Percentiles rank a stretch among this genome's conserved stretches.
Evolutionary conservation across 2,888 invertebrate genomes (phyloP).

Genomic region (Erynnis tages): DNA sequence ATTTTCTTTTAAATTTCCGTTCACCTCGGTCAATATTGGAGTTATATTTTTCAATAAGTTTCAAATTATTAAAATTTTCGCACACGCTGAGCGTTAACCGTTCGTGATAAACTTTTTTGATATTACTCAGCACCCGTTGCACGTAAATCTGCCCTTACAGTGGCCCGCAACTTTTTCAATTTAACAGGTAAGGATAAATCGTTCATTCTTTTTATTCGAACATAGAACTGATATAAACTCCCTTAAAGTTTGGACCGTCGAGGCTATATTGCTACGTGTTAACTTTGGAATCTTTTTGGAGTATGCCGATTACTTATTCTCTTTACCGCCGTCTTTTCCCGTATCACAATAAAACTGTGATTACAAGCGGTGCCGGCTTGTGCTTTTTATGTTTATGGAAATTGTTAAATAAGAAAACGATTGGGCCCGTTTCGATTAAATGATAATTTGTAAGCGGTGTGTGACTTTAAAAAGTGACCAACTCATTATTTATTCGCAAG

Average conservation of each 20-base stretch:
- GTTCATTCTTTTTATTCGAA: constrained; percentile 80
- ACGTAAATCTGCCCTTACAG: constrained; percentile 77
- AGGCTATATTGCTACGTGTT: constrained; percentile 21
- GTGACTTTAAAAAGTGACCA: neutral
- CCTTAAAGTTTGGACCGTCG: constrained; percentile 54
- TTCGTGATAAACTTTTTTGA: constrained; percentile 76
- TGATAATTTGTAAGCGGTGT: constrained; percentile 3
- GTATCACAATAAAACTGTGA: constrained; percentile 18
- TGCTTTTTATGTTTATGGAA: constrained; percentile 15
- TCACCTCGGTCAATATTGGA: constrained; percentile 25
- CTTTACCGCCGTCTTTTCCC: neutral
- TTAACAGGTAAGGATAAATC: constrained; percentile 81
- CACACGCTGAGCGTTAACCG: constrained; percentile 40
- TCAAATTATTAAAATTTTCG: constrained; percentile 65
- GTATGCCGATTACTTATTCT: neutral
- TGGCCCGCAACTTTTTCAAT: constrained; percentile 80
- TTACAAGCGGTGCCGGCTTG: constrained; percentile 14
- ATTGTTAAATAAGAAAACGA: constrained; percentile 11
- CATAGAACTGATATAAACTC: constrained; percentile 78
- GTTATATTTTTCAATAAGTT: constrained; percentile 54
- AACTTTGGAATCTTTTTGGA: constrained; percentile 20
- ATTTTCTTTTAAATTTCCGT: constrained; percentile 32
- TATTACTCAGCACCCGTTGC: constrained; percentile 75
- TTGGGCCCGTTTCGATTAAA: constrained; percentile 6
- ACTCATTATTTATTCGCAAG: too few species aligned